Conservation (phyloP, 2,888 invertebrate species). For the Podotricha telesiphe region DNA sequence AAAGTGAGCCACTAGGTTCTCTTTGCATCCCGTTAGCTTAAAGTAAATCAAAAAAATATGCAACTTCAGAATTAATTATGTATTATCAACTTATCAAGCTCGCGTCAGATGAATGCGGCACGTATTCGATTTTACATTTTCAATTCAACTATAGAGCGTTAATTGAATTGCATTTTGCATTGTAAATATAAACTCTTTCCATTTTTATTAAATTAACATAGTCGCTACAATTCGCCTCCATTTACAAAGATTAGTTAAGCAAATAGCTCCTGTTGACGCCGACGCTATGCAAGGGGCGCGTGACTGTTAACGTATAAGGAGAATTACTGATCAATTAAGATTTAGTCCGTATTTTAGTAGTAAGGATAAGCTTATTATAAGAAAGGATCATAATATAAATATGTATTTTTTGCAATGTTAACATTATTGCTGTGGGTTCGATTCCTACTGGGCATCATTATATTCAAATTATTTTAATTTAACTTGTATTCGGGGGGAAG, state of each 20-base stretch:
- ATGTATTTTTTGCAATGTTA: background rate
- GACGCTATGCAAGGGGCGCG: background rate
- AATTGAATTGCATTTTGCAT: background rate
- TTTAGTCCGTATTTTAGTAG: background rate
- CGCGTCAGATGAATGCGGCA: background rate
- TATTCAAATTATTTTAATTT: too few species aligned
- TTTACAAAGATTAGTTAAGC: background rate
- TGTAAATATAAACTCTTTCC: constrained; percentile 3
- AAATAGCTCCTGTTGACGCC: background rate
- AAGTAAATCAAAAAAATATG: too few species aligned
- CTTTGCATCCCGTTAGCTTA: too few species aligned
- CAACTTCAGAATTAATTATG: too few species aligned
- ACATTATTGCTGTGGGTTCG: too few species aligned
- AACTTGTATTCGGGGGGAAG: too few species aligned
- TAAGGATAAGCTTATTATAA: background rate
- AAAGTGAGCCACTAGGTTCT: too few species aligned
- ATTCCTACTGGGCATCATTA: too few species aligned
- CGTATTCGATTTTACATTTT: background rate
- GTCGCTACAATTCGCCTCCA: background rate
- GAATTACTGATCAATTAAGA: background rate
- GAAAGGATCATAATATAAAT: background rate
- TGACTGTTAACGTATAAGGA: constrained; percentile 6
- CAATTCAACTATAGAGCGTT: background rate
- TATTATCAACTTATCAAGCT: background rate
- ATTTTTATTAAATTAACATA: background rate